Percentiles rank a stretch among this genome's conserved stretches.
Evolutionary conservation across 64 coral and sea anemone species (phyloP).

Genomic region (Porites australiensis): DNA sequence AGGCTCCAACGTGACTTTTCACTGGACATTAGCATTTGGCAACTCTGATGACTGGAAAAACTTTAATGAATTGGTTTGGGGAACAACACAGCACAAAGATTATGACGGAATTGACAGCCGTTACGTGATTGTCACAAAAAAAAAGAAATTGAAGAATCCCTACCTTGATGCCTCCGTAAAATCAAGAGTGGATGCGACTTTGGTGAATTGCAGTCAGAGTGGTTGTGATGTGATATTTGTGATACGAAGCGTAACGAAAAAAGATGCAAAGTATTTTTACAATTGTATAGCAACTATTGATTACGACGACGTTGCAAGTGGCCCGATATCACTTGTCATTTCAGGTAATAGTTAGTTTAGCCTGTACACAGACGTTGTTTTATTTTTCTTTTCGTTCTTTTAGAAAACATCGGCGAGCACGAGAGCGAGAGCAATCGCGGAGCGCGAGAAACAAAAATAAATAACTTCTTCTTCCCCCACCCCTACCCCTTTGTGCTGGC

Average conservation of each 20-base stretch:
- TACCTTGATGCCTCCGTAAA: background rate
- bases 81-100: background rate
- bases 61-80: background rate
- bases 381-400: too few relatives aligned
- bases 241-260: background rate
- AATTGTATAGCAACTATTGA: background rate
- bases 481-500: too few relatives aligned
- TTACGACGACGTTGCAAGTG: background rate
- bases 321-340: background rate
- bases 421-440: too few relatives aligned
- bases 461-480: too few relatives aligned
- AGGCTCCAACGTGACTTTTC: background rate
- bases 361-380: too few relatives aligned
- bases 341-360: background rate
- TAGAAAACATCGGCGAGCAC: too few relatives aligned
- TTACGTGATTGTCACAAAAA: background rate
- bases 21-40: background rate
- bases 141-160: too few relatives aligned
- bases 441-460: too few relatives aligned
- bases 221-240: background rate
- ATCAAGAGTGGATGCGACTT: background rate
- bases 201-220: background rate
- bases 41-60: background rate
- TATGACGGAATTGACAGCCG: background rate
- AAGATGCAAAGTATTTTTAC: background rate